A percentile compares a stretch with the other conserved stretches of the same genome.
These are phyloP conservation scores for Arrhamphus sclerolepis DNA, from an alignment of 2,797 vertebrate genomes.

Conservation along the genomic window DNA sequence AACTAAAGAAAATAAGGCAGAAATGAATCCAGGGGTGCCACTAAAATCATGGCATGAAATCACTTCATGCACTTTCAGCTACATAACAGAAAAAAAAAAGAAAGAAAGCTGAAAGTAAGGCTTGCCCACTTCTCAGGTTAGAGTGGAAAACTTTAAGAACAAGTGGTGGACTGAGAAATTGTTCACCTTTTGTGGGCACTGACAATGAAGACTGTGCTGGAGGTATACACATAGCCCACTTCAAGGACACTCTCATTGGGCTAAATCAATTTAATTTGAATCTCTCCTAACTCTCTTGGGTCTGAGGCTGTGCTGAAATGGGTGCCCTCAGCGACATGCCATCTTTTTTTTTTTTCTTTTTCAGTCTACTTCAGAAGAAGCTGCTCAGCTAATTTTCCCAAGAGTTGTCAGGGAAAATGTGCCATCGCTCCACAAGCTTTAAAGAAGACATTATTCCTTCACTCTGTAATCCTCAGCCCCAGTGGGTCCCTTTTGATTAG, in stretches of 20 bases:
- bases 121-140: slow-evolving; percentile 33
- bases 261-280: slow-evolving; percentile 85
- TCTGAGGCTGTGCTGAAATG: slow-evolving; percentile 64
- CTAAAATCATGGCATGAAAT: slow-evolving; percentile 25
- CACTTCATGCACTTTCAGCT: slow-evolving; percentile 20
- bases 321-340: slow-evolving; percentile 73
- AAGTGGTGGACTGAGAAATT: slow-evolving; percentile 42
- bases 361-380: slow-evolving; percentile 74
- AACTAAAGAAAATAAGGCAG: slow-evolving; percentile 24
- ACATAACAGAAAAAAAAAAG: slow-evolving; percentile 17
- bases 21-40: slow-evolving; percentile 27
- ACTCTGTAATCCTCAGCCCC: slow-evolving; percentile 63
- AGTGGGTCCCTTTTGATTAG: slow-evolving; percentile 71
- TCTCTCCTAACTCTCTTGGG: slow-evolving; percentile 78
- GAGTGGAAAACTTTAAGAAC: slow-evolving; percentile 43
- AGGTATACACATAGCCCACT: too few relatives aligned
- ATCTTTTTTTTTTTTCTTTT: slow-evolving; percentile 47
- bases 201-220: slow-evolving; percentile 57
- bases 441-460: slow-evolving; percentile 76
- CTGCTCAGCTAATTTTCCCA: slow-evolving; percentile 80
- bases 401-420: slow-evolving; percentile 74
- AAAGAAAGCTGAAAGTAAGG: slow-evolving; percentile 31
- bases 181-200: slow-evolving; percentile 61
- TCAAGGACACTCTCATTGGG: slow-evolving; percentile 74
- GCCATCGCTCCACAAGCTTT: slow-evolving; percentile 65